These are phyloP conservation scores for Rhingia campestris DNA, from an alignment of 2,888 invertebrate genomes.

Conservation along the genomic window DNA sequence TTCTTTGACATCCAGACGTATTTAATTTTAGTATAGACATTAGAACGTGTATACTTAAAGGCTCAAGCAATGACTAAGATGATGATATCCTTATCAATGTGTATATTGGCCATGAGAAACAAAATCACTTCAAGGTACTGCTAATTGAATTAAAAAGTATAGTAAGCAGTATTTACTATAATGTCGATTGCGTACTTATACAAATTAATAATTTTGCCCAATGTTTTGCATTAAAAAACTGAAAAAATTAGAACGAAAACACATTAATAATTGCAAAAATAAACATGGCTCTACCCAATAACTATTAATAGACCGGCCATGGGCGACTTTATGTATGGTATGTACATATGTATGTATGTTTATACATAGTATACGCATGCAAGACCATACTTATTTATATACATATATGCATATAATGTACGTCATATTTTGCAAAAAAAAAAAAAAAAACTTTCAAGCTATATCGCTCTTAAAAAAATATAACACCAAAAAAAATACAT, in stretches of 20 bases:
- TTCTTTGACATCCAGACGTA: no score
- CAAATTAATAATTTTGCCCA: slow-evolving; percentile 8
- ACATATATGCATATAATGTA: background rate
- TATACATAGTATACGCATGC: background rate
- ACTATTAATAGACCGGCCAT: slow-evolving; percentile 52
- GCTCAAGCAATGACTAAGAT: background rate
- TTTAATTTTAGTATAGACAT: no score
- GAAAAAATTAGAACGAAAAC: slow-evolving; percentile 47
- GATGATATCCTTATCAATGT: background rate
- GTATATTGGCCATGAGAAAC: background rate
- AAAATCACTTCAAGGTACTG: background rate
- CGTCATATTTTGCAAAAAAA: background rate
- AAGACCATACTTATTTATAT: background rate
- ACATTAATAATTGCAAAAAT: slow-evolving; percentile 55
- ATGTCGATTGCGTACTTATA: no score
- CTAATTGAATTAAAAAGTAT: background rate
- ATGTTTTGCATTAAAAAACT: no score
- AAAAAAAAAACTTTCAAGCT: background rate
- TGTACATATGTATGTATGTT: slow-evolving; percentile 1
- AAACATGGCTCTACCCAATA: slow-evolving; percentile 41
- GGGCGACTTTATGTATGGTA: slow-evolving; percentile 5
- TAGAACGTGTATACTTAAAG: background rate
- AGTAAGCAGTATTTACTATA: no score
- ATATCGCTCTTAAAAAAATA: background rate
- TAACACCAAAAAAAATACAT: no score